A percentile compares a stretch with the other conserved stretches of the same genome.
Conservation (phyloP, 2,888 invertebrate species). For the Tridacna crocea region DNA sequence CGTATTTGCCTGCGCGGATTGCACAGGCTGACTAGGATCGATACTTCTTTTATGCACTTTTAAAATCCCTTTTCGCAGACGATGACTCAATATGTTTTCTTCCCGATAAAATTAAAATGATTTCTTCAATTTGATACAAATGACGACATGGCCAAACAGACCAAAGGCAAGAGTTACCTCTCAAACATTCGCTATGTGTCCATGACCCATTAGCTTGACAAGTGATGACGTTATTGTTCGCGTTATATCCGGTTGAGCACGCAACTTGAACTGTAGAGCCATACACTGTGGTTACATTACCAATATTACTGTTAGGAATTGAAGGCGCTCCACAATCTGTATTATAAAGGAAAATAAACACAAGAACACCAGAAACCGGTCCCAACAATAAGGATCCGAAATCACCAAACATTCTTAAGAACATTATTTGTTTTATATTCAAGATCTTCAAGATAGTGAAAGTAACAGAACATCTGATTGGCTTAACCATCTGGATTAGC, state of each 20-base stretch:
- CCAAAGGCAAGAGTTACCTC: not conserved
- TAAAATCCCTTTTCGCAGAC: no score
- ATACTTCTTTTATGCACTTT: no score
- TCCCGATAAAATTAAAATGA: no score
- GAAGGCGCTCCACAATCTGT: not conserved
- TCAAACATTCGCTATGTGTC: slow-evolving; percentile 1
- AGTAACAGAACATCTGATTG: no score
- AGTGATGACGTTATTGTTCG: not conserved
- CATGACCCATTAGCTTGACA: not conserved
- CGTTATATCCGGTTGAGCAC: not conserved
- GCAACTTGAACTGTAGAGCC: not conserved
- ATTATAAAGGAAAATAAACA: not conserved
- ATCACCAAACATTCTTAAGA: not conserved
- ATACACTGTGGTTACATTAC: not conserved
- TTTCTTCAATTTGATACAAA: no score
- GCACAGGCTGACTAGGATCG: no score
- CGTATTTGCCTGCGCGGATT: no score
- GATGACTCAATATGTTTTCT: no score
- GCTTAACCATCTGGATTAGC: no score
- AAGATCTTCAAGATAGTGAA: not conserved
- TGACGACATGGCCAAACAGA: no score
- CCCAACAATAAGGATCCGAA: not conserved
- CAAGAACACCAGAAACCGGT: not conserved
- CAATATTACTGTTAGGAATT: not conserved
- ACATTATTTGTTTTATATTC: not conserved